A percentile compares a stretch with the other conserved stretches of the same genome.
These are phyloP conservation scores for Pomacea canaliculata DNA, from an alignment of 2,888 invertebrate genomes.

Conservation along the genomic window DNA sequence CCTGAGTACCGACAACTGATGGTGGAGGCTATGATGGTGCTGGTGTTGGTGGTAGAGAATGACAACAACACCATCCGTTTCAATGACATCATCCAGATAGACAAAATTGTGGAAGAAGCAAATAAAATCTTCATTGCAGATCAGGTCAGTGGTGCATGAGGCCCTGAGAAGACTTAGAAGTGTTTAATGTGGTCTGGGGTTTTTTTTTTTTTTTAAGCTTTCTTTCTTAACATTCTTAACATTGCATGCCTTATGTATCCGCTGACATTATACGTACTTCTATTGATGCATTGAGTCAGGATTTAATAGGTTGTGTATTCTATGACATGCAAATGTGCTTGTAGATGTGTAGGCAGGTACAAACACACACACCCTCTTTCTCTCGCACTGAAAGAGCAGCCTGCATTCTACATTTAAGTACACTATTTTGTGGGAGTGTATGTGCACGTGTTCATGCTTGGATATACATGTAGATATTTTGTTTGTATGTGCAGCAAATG, in stretches of 20 bases:
- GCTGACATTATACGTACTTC: too few species aligned
- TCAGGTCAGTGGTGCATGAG: slow-evolving; percentile 78
- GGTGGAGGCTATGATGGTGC: slow-evolving; percentile 95
- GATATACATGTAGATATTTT: neutral
- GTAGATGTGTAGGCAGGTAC: too few species aligned
- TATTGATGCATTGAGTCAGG: too few species aligned
- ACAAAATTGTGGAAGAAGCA: slow-evolving; percentile 92
- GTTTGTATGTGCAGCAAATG: slow-evolving; percentile 50
- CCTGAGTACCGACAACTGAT: slow-evolving; percentile 97
- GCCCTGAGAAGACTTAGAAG: neutral
- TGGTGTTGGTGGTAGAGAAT: slow-evolving; percentile 81
- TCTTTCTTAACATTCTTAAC: too few species aligned
- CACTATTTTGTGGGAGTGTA: too few species aligned
- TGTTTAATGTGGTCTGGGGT: neutral
- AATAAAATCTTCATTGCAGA: slow-evolving; percentile 95
- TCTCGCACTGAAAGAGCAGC: too few species aligned
- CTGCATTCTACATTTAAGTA: too few species aligned
- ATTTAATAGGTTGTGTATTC: too few species aligned
- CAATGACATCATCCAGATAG: slow-evolving; percentile 75
- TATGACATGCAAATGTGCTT: too few species aligned
- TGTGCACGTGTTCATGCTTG: neutral
- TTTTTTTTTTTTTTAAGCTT: too few species aligned
- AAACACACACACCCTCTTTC: too few species aligned
- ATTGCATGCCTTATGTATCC: too few species aligned
- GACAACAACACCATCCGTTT: slow-evolving; percentile 54